A percentile compares a stretch with the other conserved stretches of the same genome.
Evolutionary conservation across 1,140 invertebrate species (phyloP).

Genomic region (Zaprionus taronus): DNA sequence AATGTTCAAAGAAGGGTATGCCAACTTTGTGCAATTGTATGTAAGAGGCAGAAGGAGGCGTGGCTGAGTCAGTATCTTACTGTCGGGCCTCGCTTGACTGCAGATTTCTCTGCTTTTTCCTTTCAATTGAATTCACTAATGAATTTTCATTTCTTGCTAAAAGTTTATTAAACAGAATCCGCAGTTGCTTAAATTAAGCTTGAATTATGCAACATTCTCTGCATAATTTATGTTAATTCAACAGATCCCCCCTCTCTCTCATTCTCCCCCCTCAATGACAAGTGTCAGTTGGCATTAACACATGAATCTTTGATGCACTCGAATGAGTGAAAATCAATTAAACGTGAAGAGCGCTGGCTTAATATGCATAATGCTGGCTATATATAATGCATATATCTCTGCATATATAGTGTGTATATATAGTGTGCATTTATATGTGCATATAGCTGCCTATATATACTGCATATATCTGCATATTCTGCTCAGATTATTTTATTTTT

Average conservation of each 20-base stretch:
- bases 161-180: no score
- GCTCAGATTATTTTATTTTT: constrained; percentile 9
- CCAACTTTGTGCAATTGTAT: no score
- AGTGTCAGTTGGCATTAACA: constrained; percentile 37
- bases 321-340: constrained; percentile 75
- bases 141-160: no score
- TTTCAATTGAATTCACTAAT: not conserved
- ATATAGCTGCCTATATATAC: not conserved
- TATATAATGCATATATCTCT: no score
- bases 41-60: no score
- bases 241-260: not conserved
- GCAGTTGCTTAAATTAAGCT: not conserved
- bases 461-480: constrained; percentile 17
- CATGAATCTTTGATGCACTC: constrained; percentile 78
- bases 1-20: no score
- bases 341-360: constrained; percentile 48
- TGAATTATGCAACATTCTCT: constrained; percentile 18
- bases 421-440: constrained; percentile 12
- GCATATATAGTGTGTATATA: no score
- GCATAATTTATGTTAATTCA: constrained; percentile 56
- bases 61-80: no score
- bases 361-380: no score
- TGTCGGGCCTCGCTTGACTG: no score
- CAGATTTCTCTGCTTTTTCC: no score
- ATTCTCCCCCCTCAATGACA: not conserved